Base-by-base conservation (phyloP, 2,797 vertebrate species). In the Melanogrammus aeglefinus region DNA sequence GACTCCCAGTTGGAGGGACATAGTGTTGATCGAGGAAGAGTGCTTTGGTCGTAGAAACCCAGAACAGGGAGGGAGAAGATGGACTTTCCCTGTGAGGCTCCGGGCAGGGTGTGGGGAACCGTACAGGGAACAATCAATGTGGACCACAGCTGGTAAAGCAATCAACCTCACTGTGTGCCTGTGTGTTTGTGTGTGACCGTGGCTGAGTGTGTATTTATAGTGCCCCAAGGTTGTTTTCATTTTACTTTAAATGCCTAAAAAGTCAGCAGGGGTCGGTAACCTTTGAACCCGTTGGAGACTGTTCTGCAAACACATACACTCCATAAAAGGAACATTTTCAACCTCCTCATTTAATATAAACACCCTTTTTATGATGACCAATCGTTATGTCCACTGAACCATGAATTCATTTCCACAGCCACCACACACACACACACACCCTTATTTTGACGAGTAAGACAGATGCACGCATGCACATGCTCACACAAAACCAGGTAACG, bases 61-160 rank as follows among this genome's bases (percentile, higher is more conserved):
- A 69, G 31, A 35, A 76, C 44, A 29, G 74, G 44, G 70, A 78
- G 72, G 63, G 16, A 80, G 21, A 51, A n/a, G 77, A 86, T 86
- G 77, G 73, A 82, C 86, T 77, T 83, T 82, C 85, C 79, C 85
- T 85, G 79, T 35, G 33, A 77, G 75, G 47, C 73, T 72, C 74
- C 44, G 81, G 84, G 80, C 85, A 83, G 82, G 86, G 84, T 83
- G 83, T 75, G 79, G 82, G 81, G 70, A 75, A 16, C 76, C 57
- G 73, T 69, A 75, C 63, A 14, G n/a, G 16, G 39, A 72, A 21
- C 38, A 81, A 90, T 91, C 85, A 44, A 88, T 91, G 80, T 79
- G 80, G 80, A 16, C 39, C 76, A 79, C 75, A 75, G 35, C 78
- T 31, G 7, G 41, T n/a, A 57, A 24, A 78, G 75, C 73, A 78